Percentiles rank a stretch among this genome's conserved stretches.
Conservation (phyloP, 2,797 vertebrate species). For the Micropoecilia bifurca region DNA sequence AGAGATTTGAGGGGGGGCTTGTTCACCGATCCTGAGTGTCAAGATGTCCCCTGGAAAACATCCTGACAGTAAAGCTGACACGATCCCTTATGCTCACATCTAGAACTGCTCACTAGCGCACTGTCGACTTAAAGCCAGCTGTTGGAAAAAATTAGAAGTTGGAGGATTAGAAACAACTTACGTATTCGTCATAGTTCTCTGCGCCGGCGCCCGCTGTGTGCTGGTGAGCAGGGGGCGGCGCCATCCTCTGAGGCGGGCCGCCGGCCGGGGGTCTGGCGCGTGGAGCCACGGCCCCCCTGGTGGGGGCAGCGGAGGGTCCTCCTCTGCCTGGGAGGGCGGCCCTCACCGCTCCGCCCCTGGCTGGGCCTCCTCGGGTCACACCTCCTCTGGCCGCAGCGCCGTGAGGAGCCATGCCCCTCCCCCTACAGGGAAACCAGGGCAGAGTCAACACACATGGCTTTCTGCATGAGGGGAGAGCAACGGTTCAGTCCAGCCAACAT, state of each 20-base stretch:
- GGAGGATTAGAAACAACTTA: slow-evolving; percentile 69
- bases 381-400: slow-evolving; percentile 81
- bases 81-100: background rate
- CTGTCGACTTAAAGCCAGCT: background rate
- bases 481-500: background rate
- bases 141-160: background rate
- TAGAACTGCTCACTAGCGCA: background rate
- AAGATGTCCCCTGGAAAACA: slow-evolving; percentile 53
- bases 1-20: slow-evolving; percentile 38
- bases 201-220: slow-evolving; percentile 78
- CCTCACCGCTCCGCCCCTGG: slow-evolving; percentile 87
- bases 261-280: slow-evolving; percentile 86
- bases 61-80: slow-evolving; percentile 38
- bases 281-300: slow-evolving; percentile 84
- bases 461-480: background rate
- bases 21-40: slow-evolving; percentile 65
- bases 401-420: slow-evolving; percentile 87
- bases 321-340: slow-evolving; percentile 87
- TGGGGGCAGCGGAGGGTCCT: slow-evolving; percentile 84
- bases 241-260: slow-evolving; percentile 91
- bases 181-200: slow-evolving; percentile 93
- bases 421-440: slow-evolving; percentile 73
- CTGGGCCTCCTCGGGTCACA: slow-evolving; percentile 87
- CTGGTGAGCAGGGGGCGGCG: slow-evolving; percentile 78
- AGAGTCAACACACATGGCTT: background rate